phyloP scores from a whole-genome alignment of 2,888 invertebrate species.

The Cerceris rybyensis region DNA sequence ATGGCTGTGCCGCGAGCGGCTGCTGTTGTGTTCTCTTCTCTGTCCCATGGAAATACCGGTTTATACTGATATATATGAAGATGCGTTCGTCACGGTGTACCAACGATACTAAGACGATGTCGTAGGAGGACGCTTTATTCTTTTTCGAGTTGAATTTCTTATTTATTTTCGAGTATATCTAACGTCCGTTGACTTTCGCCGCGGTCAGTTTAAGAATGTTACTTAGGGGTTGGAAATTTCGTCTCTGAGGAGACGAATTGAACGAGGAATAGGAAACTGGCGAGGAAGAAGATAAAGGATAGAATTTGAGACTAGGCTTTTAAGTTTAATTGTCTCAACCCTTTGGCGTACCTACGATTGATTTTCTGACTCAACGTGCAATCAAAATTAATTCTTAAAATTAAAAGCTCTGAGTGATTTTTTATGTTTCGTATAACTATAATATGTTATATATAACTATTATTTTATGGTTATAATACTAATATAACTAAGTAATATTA shows the following conservation, averaged over 20 bases:
- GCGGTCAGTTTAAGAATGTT: neutral
- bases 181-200: neutral
- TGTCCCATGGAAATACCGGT: conserved; percentile 30
- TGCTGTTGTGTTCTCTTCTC: neutral
- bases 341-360: too few species aligned
- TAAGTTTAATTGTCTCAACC: neutral
- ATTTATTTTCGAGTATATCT: neutral
- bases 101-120: conserved; percentile 17
- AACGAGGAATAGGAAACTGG: neutral
- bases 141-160: conserved; percentile 5
- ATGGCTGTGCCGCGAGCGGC: neutral
- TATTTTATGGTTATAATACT: too few species aligned
- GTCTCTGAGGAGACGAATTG: too few species aligned
- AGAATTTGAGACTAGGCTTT: neutral
- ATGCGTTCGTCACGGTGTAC: conserved; percentile 25
- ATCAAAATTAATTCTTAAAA: too few species aligned
- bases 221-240: too few species aligned
- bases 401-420: too few species aligned
- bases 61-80: conserved; percentile 32
- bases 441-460: too few species aligned
- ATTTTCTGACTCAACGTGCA: too few species aligned
- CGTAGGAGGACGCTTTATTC: conserved; percentile 1
- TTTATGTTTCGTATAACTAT: too few species aligned
- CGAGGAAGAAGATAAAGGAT: neutral
- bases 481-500: too few species aligned